These are phyloP conservation scores for Drosophila gunungcola DNA, from an alignment of 1,140 invertebrate genomes.

Conservation along the genomic window DNA sequence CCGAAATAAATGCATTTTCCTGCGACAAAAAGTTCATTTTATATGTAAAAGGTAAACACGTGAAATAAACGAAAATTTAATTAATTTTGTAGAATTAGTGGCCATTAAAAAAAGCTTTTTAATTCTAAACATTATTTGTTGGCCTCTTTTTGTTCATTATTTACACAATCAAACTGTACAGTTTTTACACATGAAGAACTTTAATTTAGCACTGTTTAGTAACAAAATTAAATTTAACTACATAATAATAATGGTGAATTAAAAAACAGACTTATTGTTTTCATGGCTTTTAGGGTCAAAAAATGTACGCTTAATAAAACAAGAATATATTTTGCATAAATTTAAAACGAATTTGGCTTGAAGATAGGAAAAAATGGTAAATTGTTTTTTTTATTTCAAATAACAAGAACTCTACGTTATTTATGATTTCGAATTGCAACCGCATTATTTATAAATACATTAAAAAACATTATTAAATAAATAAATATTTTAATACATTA, in stretches of 20 bases:
- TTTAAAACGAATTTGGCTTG: conserved; percentile 10
- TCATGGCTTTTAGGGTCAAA: not conserved
- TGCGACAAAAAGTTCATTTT: conserved; percentile 22
- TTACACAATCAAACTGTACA: conserved; percentile 2
- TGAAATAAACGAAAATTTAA: conserved; percentile 32
- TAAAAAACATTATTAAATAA: no score
- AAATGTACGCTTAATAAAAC: not conserved
- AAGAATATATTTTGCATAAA: conserved; percentile 19
- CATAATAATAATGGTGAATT: conserved; percentile 3
- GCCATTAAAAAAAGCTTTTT: not conserved
- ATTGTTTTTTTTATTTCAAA: conserved; percentile 30
- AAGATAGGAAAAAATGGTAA: not conserved
- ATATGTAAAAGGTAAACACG: conserved; percentile 12
- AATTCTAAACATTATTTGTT: not conserved
- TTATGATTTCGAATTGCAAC: conserved; percentile 22
- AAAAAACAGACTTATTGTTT: not conserved
- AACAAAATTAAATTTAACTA: conserved; percentile 7
- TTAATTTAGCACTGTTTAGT: conserved; percentile 10
- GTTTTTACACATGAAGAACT: not conserved
- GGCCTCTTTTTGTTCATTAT: conserved; percentile 8
- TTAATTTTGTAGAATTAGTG: conserved; percentile 18
- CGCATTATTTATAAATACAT: conserved; percentile 25
- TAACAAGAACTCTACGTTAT: conserved; percentile 10
- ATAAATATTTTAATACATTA: no score
- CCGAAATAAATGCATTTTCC: conserved; percentile 19